Percentiles rank a stretch among this genome's conserved stretches.
These are phyloP conservation scores for Masnerella sp. DNA, from an alignment of 2,888 invertebrate genomes.

Conservation along the genomic window DNA sequence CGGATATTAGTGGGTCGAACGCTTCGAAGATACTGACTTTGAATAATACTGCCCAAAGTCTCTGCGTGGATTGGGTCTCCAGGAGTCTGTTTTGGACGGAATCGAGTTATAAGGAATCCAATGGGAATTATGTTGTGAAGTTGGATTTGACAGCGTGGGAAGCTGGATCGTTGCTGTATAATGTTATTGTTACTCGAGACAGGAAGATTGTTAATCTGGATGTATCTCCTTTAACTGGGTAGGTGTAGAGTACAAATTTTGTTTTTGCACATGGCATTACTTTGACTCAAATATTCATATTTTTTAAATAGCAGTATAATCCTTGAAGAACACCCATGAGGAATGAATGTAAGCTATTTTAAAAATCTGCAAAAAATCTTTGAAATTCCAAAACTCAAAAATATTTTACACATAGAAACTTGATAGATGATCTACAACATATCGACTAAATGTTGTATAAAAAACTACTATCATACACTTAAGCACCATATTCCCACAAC, in stretches of 20 bases:
- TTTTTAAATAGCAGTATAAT: no score
- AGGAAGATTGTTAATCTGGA: constrained; percentile 84
- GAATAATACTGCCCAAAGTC: constrained; percentile 81
- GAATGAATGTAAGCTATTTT: no score
- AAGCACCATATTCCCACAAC: background rate
- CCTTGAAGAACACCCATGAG: no score
- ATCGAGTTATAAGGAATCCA: constrained; percentile 76
- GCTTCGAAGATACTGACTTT: constrained; percentile 80
- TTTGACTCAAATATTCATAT: no score
- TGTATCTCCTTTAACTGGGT: constrained; percentile 87
- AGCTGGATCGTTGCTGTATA: constrained; percentile 78
- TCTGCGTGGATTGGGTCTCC: constrained; percentile 93
- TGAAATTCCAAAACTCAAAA: no score
- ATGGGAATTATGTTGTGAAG: constrained; percentile 81
- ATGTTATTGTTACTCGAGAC: constrained; percentile 80
- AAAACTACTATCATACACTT: no score
- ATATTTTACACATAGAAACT: no score
- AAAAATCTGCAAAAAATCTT: no score
- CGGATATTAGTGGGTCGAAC: constrained; percentile 80
- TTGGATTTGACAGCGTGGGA: constrained; percentile 81
- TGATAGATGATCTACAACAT: no score
- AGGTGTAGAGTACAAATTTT: constrained; percentile 43
- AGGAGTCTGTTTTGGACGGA: constrained; percentile 91
- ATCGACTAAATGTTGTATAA: no score
- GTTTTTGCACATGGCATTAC: no score